Evolutionary conservation across 2,797 vertebrate genomes (phyloP).

Genomic region (Caiman crocodilus): DNA sequence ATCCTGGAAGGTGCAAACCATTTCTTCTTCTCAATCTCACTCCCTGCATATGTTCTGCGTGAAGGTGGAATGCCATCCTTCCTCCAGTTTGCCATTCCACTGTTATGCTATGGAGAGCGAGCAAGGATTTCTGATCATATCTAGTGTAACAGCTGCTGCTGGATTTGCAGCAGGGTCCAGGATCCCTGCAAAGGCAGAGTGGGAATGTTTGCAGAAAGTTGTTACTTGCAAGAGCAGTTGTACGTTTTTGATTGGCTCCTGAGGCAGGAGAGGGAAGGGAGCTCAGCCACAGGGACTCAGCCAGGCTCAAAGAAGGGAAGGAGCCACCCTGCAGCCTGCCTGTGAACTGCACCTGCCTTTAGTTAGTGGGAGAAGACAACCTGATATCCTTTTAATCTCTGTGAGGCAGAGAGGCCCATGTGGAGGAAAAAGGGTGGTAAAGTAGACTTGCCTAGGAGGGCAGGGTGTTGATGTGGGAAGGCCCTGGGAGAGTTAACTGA

Average conservation of each 20-base stretch:
- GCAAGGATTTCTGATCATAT: rapidly evolving
- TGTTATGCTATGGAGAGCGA: not conserved
- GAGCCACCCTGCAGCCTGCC: too few relatives aligned
- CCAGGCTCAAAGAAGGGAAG: too few relatives aligned
- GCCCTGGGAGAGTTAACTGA: too few relatives aligned
- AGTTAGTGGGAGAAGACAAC: too few relatives aligned
- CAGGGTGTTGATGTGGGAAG: too few relatives aligned
- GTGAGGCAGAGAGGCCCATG: too few relatives aligned
- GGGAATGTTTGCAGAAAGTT: not conserved
- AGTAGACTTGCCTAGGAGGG: too few relatives aligned
- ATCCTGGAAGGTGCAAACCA: not conserved
- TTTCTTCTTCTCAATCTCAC: not conserved
- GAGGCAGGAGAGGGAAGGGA: not conserved
- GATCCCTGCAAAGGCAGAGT: too few relatives aligned
- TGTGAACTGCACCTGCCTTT: too few relatives aligned
- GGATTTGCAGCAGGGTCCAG: not conserved
- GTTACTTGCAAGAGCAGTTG: not conserved
- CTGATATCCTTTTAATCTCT: too few relatives aligned
- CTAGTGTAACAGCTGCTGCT: not conserved
- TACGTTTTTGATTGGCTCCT: not conserved
- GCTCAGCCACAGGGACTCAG: too few relatives aligned
- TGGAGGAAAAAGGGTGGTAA: too few relatives aligned
- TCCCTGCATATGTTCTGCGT: not conserved
- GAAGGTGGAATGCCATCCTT: not conserved
- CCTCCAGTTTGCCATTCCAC: not conserved